Conservation (phyloP, 2,888 invertebrate genomes). For the Stegana nigrithorax region DNA sequence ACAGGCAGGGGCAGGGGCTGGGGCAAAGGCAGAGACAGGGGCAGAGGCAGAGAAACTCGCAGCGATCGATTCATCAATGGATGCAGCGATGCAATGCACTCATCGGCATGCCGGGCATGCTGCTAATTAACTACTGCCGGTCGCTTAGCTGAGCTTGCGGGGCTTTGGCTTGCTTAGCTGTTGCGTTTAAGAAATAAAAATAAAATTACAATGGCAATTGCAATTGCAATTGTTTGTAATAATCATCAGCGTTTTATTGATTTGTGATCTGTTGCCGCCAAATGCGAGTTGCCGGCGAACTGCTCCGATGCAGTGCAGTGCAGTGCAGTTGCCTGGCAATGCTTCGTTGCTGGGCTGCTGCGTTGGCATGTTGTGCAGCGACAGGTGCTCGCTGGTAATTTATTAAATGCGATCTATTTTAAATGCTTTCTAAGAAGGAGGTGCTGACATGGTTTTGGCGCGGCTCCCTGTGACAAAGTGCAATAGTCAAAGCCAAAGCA, state of each 20-base stretch:
- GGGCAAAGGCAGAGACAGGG: too few species aligned
- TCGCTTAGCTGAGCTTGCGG: conserved; percentile 37
- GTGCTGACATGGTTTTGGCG: conserved; percentile 38
- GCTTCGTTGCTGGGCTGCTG: too few species aligned
- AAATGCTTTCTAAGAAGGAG: conserved; percentile 58
- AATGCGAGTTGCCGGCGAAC: conserved; percentile 14
- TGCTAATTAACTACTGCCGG: conserved; percentile 68
- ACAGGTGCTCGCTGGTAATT: conserved; percentile 49
- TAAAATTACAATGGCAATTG: conserved; percentile 21
- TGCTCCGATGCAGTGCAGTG: conserved; percentile 34
- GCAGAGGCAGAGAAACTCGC: too few species aligned
- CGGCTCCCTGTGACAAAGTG: background rate
- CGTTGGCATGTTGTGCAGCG: too few species aligned
- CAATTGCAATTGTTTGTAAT: conserved; percentile 49
- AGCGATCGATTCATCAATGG: conserved; percentile 11
- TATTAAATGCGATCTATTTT: conserved; percentile 59
- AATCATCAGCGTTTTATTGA: conserved; percentile 54
- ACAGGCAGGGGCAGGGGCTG: too few species aligned
- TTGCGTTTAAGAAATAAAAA: conserved; percentile 1
- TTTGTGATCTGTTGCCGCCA: conserved; percentile 57
- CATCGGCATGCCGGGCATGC: conserved; percentile 60
- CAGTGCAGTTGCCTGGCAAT: too few species aligned
- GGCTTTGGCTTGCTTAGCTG: too few species aligned
- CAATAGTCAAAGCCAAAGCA: too few species aligned
- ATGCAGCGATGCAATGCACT: conserved; percentile 38